Evolutionary conservation across 2,797 vertebrate genomes (phyloP), one percentile per base, ranked within the genome.

Genomic region (Danio tinwini): DNA sequence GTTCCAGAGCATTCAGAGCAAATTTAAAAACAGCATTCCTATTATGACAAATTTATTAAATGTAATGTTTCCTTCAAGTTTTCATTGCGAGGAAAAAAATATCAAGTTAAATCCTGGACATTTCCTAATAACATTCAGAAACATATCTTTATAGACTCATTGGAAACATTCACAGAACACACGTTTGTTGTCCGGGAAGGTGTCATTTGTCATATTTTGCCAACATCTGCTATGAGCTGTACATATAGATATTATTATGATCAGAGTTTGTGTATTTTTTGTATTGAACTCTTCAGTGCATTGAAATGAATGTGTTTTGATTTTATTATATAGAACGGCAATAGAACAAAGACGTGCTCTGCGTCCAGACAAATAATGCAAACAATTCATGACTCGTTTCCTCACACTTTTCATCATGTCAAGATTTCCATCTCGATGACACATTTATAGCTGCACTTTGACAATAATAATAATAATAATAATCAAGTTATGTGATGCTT

Each of bases 241-340:
- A 85, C 50, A 85, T 74, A 82, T 82, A n/a, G 76, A 82, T 73
- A 55, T 80, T 73, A 53, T 67, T 73, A 61, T 45, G 53, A 52
- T 62, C 11, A 53, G 19, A 47, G 16, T 64, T 68, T 80, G 83
- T 82, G 77, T 69, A 70, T 14, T 78, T 73, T 82, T 29, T 29
- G n/a, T 29, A 78, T 74, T n/a, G 8, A 70, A 68, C 56, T 80
- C 3, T 55, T 45, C 74, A 55, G 65, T 73, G 55, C 56, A 72
- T 56, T 44, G 58, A 76, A 65, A 59, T 76, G 71, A 58, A 19
- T 16, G 55, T 58, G 75, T 85, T 47, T 81, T 16, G 75, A 78
- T 86, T 85, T 81, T 70, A 82, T 82, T 87, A 82, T 85, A 87
- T 84, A 86, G 69, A 69, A 55, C 12, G 14, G 37, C 45, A 59